Conservation (phyloP, 2,113 vertebrate genomes). For the Rhea americana region DNA sequence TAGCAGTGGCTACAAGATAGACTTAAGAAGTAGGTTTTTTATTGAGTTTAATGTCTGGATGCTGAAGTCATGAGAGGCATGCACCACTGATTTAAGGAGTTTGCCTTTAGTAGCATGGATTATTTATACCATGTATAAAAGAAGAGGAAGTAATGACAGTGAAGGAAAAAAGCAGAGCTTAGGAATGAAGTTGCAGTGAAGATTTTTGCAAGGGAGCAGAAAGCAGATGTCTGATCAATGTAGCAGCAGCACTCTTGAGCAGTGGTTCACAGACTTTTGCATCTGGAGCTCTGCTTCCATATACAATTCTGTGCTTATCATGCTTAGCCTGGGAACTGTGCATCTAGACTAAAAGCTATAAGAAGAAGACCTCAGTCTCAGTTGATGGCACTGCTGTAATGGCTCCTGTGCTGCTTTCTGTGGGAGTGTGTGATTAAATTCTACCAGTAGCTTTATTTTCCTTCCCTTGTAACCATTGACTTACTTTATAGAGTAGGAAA, state of each 20-base stretch:
- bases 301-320: background rate
- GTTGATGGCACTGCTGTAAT: background rate
- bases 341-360: background rate
- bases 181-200: background rate
- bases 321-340: background rate
- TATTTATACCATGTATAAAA: background rate
- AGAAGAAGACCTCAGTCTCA: background rate
- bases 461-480: rapidly evolving
- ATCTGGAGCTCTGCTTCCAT: background rate
- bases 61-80: background rate
- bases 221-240: background rate
- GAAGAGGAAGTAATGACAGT: background rate
- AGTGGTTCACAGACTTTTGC: background rate
- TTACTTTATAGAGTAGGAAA: background rate
- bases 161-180: background rate
- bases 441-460: background rate
- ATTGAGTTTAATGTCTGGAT: background rate
- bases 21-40: background rate
- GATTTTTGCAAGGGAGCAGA: background rate
- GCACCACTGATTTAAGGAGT: background rate
- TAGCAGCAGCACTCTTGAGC: background rate
- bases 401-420: background rate
- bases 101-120: background rate
- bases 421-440: background rate
- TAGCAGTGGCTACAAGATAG: background rate